Base-by-base conservation (phyloP, 2,888 invertebrate genomes). In the Dorcus parallelipipedus region DNA sequence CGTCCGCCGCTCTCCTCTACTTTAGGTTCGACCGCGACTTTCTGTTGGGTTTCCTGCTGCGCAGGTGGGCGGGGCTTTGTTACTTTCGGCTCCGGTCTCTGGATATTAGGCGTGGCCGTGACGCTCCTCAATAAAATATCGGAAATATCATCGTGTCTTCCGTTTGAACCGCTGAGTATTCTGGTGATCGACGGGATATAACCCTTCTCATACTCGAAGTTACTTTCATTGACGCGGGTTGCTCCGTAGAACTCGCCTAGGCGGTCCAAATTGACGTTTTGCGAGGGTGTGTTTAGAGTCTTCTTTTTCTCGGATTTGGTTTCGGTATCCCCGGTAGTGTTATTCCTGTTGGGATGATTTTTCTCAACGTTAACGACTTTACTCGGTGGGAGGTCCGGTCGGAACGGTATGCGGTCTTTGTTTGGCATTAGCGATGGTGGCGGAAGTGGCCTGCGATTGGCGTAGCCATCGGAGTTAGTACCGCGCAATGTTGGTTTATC, bases 141-240 rank as follows among this genome's bases (percentile, higher is more conserved):
- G 0, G 91, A 89, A 54, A 92, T 88, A 68, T 90, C 90, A 65
- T 91, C 90, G 67, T 90, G 91, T 38, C 91, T 82, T 0, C 93
- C 93, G 73, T 91, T 93, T 52, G 92, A 91, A 1, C 93, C 93
- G 51, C 91, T 91, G 23, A 94, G 79, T 70, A 94, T 93, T 55
- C 94, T 82, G 3, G 91, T 89, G 65, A 94, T 93, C 64, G 91
- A 90, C 3, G 93, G 91, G 69, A 91, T 87, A 74, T 73, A 74
- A 7, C 69, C 72, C 59, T 77, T 78, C 51, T 78, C 78, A 66
- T 79, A 79, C 62, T 79, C 78, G 61, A 79, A 78, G 59, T 69
- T 76, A 48, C 72, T 76, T 54, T 76, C 76, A 65, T 76, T 78
- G 8, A 71, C 67, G 3, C 69, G 60, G 56, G 73, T 75, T 26